Evolutionary conservation across 2,888 invertebrate species (phyloP), one percentile per base, ranked within the genome.

Genomic region (Nomada goodeniana): DNA sequence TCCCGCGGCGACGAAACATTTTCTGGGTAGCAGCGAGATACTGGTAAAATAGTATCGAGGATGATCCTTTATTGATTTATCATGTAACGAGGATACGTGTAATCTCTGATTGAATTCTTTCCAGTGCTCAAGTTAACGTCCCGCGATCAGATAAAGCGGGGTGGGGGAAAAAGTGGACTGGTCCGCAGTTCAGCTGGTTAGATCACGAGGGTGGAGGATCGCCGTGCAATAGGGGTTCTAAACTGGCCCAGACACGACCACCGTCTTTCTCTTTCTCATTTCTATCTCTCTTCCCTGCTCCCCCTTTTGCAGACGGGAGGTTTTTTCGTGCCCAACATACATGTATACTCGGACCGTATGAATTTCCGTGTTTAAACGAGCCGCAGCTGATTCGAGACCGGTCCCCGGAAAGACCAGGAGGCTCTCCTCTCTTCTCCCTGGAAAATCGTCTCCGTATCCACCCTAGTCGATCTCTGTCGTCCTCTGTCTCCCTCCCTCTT

Each of bases 351-450:
- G 80, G 82, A 82, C 81, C 36, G 86, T 88, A 89, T 83, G 87
- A 91, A 90, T 90, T 90, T 90, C 89, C 87, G 88, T 90, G 87
- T 91, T 90, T 90, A 86, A 87, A 90, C 86, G 85, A 89, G 84
- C 76, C 77, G 87, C 89, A 90, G 90, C 88, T 90, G 89, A 82
- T 82, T 70, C 77, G 69, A 74, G 80, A 86, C 82, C 84, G 86
- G 84, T 89, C 89, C 68, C 79, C 82, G 71, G 76, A 81, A 76
- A 61, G 75, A 67, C 70, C 70, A 70, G 67, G 70, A 79, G 78
- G 84, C 85, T 78, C 23, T 72, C 69, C 29, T 29, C 29, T 36
- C 36, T 9, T 26, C 26, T 26, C 26, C 13, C 26, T 42, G 60
- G 20, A 63, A 63, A 44, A 42, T 42, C 67, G 20, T 77, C n/a